A percentile compares a stretch with the other conserved stretches of the same genome.
Conservation (phyloP, 2,797 vertebrate species). For the Peromyscus attwateri region DNA sequence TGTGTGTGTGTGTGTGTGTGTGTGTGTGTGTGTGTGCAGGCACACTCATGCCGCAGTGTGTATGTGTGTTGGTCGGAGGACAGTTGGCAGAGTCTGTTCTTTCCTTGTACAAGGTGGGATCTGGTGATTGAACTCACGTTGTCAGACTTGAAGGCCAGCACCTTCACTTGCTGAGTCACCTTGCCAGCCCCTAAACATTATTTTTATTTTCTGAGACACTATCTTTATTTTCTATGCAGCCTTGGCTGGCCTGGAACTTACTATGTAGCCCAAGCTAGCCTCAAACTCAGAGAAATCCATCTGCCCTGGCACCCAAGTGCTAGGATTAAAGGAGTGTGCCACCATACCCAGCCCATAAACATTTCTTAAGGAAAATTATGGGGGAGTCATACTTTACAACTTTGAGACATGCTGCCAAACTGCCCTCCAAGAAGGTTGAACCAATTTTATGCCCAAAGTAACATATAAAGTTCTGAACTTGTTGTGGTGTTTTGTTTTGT, state of each 20-base stretch:
- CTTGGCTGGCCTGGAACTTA: not conserved
- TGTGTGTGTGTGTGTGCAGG: not conserved
- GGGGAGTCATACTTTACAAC: not conserved
- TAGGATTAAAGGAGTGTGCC: not conserved
- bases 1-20: not conserved
- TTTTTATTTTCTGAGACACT: not conserved
- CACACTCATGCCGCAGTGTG: not conserved
- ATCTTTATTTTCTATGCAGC: not conserved
- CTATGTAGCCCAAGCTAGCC: not conserved
- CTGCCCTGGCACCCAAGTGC: not conserved
- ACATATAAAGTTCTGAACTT: not conserved
- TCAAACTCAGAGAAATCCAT: no score
- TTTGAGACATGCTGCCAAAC: not conserved
- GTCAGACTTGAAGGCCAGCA: not conserved
- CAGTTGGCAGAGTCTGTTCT: not conserved
- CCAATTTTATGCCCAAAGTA: not conserved
- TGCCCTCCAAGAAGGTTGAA: slow-evolving; percentile 23
- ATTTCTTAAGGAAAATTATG: slow-evolving; percentile 3
- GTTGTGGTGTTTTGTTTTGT: not conserved
- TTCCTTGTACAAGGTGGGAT: not conserved
- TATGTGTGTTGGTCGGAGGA: not conserved
- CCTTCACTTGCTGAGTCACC: not conserved
- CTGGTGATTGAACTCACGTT: not conserved
- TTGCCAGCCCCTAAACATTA: not conserved
- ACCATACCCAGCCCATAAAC: not conserved